Evolutionary conservation across 2,797 vertebrate genomes (phyloP), one percentile per base, ranked within the genome.

Genomic region (Hemitrygon akajei): DNA sequence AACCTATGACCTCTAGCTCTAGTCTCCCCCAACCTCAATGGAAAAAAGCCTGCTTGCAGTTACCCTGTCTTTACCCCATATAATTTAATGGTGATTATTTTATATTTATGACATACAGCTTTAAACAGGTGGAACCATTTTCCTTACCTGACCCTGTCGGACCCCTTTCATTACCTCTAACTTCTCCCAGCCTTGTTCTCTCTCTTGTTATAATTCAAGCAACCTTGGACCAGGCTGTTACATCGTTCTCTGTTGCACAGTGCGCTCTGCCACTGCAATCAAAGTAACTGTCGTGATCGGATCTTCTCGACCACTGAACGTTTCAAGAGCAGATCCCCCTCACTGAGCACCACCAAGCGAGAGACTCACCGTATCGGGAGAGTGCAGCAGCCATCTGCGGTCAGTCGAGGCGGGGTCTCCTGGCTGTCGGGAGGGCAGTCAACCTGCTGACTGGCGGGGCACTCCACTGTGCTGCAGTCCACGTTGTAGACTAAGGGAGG

Each of bases 391-490:
- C 98, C 98, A 60, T 98, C 98, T 79, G 97, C 97, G 0, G 97
- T 98, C 95, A 98, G 97, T 91, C 98, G 96, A 94, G 98, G 97
- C 96, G 98, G 97, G 0, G 97, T 98, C 96, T 98, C 97, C 18
- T 98, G 98, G 96, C 98, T 98, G 95, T 98, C 98, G 94, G 97
- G 94, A 3, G 98, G 97, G 95, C 98, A 98, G 95, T 97, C 96
- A 11, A 97, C 96, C 95, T 98, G 97, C 94, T 98, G 97, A 94
- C 98, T 96, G 47, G 97, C 96, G 94, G 98, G 98, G 93, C 98
- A 98, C 94, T 98, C 98, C 69, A 98, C 98, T 0, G 97, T 98
- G 96, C 98, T 98, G 96, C 98, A 98, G 94, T 98, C 98, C 95
- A 98, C 97, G 79, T 98, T 98, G 96, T 98, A 98, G 94, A 98